Evolutionary conservation across 2,888 invertebrate species (phyloP).

Genomic region (Ectemnius cavifrons): DNA sequence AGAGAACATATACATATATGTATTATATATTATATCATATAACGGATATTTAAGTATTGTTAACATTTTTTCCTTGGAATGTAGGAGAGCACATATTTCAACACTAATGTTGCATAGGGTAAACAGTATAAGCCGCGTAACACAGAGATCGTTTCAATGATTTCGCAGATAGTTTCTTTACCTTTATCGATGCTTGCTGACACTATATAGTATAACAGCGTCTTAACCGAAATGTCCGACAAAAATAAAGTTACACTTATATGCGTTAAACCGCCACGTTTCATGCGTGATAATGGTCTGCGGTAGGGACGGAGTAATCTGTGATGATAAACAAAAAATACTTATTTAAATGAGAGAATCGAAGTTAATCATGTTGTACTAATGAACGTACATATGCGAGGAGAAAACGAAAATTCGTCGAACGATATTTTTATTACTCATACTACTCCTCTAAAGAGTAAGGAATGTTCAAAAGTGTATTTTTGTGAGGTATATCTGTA

Average conservation of each 20-base stretch:
- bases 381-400: constrained; percentile 30
- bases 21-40: constrained; percentile 13
- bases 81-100: constrained; percentile 29
- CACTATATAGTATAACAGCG: neutral
- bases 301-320: constrained; percentile 47
- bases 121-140: neutral
- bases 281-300: neutral
- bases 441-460: constrained; percentile 54
- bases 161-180: constrained; percentile 9
- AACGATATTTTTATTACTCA: constrained; percentile 64
- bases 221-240: too few relatives aligned
- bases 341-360: constrained; percentile 39
- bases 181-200: neutral
- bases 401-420: constrained; percentile 47
- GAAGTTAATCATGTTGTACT: constrained; percentile 33
- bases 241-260: too few relatives aligned
- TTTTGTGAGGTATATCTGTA: constrained; percentile 64
- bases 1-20: constrained; percentile 13
- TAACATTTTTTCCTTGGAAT: constrained; percentile 41
- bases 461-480: constrained; percentile 54
- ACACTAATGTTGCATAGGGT: constrained; percentile 30
- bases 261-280: too few relatives aligned
- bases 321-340: constrained; percentile 50
- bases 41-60: constrained; percentile 46
- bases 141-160: neutral